phyloP scores from a whole-genome alignment of 2,797 vertebrate species.

The Spinibarbus caldwelli region DNA sequence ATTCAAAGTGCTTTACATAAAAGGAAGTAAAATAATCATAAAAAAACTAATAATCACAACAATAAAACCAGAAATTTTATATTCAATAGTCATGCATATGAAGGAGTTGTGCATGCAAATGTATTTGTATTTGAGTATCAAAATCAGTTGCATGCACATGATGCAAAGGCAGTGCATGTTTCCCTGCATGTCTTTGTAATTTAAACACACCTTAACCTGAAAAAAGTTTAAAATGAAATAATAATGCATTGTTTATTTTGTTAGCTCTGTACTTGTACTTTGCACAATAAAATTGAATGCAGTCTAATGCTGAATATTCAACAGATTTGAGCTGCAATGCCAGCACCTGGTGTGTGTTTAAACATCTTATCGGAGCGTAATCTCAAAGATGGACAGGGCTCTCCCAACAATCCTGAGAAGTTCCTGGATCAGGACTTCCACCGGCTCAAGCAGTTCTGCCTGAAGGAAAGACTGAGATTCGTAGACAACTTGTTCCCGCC shows the following conservation, averaged over 20 bases:
- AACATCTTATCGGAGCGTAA: slow-evolving; percentile 69
- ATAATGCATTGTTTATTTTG: neutral
- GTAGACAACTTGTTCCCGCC: slow-evolving; percentile 24
- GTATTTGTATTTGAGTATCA: neutral
- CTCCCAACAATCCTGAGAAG: slow-evolving; percentile 60
- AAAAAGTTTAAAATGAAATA: neutral
- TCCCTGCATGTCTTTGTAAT: neutral
- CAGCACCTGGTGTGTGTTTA: slow-evolving; percentile 67
- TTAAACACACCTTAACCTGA: neutral
- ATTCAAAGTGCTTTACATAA: too few relatives aligned
- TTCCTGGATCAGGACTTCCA: slow-evolving; percentile 69
- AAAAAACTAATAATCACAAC: too few relatives aligned
- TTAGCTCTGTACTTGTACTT: neutral
- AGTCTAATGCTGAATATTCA: neutral
- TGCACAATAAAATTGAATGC: neutral
- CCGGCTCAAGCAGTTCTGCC: neutral
- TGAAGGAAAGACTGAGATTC: slow-evolving; percentile 22
- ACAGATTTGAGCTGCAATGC: slow-evolving; percentile 60
- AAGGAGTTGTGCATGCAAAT: neutral
- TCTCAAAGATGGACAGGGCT: slow-evolving; percentile 65
- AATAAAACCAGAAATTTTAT: too few relatives aligned
- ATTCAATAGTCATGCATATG: neutral
- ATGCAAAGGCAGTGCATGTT: too few relatives aligned
- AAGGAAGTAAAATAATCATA: too few relatives aligned
- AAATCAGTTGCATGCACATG: too few relatives aligned